Conservation (phyloP, 2,113 vertebrate genomes). For the Apus apus region DNA sequence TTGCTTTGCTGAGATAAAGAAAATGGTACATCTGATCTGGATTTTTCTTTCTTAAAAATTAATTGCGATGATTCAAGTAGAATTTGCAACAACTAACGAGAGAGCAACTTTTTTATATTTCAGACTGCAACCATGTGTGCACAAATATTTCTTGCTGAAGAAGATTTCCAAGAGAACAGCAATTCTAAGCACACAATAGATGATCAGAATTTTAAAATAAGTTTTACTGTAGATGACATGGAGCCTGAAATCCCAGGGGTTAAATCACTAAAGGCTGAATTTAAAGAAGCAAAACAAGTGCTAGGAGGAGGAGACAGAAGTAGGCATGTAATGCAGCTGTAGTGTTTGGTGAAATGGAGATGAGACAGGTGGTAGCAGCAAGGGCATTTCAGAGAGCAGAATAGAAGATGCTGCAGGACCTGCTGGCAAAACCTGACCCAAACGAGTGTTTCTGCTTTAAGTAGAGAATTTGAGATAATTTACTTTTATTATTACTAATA, state of each 20-base stretch:
- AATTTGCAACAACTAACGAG: too few species aligned
- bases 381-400: background rate
- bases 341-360: background rate
- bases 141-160: background rate
- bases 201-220: background rate
- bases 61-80: too few species aligned
- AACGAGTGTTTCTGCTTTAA: background rate
- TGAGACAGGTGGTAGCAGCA: background rate
- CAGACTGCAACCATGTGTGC: background rate
- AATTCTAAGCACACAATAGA: background rate
- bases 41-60: too few species aligned
- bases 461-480: background rate
- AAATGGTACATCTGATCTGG: too few species aligned
- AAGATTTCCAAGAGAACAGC: background rate
- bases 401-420: background rate
- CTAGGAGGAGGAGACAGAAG: background rate
- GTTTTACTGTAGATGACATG: background rate
- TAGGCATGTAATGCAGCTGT: background rate
- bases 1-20: too few species aligned
- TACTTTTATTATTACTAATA: background rate
- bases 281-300: background rate
- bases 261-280: background rate
- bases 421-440: background rate
- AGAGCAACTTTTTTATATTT: background rate
- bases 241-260: background rate